Evolutionary conservation across 1,140 invertebrate species (phyloP), one percentile per base, ranked within the genome.

Genomic region (Drosophila parvula): DNA sequence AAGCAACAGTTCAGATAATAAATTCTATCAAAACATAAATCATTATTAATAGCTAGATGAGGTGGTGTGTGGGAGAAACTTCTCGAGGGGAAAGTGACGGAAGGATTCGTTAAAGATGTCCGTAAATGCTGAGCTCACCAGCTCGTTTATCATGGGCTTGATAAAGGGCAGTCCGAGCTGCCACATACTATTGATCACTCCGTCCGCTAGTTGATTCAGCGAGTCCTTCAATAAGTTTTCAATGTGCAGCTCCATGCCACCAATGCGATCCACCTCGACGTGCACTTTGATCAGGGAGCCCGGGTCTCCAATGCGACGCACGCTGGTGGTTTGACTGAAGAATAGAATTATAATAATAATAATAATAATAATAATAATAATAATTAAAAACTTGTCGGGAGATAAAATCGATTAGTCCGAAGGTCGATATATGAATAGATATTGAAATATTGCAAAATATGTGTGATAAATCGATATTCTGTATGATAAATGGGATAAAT

Each of bases 41-140:
- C 28, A 16, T 16, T 59, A 22, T 36, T 43, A 64, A 47, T 27
- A 86, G 45, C 59, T 84, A 84, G 55, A 64, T 63, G 27, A 74
- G 36, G 74, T 63, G 18, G 56, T 28, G 44, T 27, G 32, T 14
- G 16, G 61, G 0, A 91, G 69, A 69, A 96, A 94, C 76, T 94
- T 93, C 2, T 95, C 93, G 6, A 95, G 90, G 0, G 94, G 94
- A 83, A 96, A 96, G 79, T 95, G 91, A 43, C 92, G 93, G 76
- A 97, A 97, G 38, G 95, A 94, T 59, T 94, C 94, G 57, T 95
- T 95, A 90, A 96, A 96, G 64, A 97, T 96, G 57, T 96, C 94
- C 0, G 96, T 96, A 84, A 97, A 97, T 5, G 95, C 96, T 0
- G 94, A 95, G 75, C 95, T 96, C 32, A 97, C 96, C 32, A 97